Conservation (phyloP, 2,888 invertebrate species). For the Deilephila elpenor region DNA sequence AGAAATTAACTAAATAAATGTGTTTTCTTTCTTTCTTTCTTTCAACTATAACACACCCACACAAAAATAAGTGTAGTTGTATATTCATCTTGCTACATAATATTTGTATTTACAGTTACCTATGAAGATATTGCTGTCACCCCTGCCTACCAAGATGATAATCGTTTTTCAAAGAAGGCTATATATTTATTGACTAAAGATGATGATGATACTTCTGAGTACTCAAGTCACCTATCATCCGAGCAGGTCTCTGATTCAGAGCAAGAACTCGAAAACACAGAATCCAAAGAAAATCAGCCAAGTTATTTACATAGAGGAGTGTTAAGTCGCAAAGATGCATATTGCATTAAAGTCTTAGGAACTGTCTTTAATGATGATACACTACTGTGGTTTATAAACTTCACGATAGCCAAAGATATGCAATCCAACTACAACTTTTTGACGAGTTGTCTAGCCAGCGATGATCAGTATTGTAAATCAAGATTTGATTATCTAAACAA, state of each 20-base stretch:
- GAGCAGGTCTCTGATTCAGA: neutral
- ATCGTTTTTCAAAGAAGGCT: slow-evolving; percentile 41
- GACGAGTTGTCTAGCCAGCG: slow-evolving; percentile 28
- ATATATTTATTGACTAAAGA: slow-evolving; percentile 11
- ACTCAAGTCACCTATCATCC: neutral
- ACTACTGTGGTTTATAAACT: slow-evolving; percentile 60
- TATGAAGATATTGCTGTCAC: slow-evolving; percentile 51
- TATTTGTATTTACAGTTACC: slow-evolving; percentile 47
- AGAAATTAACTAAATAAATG: too few species aligned
- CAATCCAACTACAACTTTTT: slow-evolving; percentile 59
- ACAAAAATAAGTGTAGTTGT: neutral
- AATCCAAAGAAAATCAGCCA: neutral
- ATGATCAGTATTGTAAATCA: neutral
- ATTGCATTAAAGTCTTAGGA: slow-evolving; percentile 56
- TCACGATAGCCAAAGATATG: slow-evolving; percentile 54
- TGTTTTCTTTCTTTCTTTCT: too few species aligned
- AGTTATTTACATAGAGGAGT: slow-evolving; percentile 31
- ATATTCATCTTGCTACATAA: neutral
- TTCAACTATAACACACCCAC: too few species aligned
- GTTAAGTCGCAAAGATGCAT: slow-evolving; percentile 52
- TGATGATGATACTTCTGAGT: neutral
- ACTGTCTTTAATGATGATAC: slow-evolving; percentile 43
- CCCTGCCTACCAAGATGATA: slow-evolving; percentile 59
- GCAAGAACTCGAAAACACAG: neutral
- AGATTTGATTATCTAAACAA: neutral